phyloP scores from a whole-genome alignment of 2,888 invertebrate genomes.

The Eulithis testata region DNA sequence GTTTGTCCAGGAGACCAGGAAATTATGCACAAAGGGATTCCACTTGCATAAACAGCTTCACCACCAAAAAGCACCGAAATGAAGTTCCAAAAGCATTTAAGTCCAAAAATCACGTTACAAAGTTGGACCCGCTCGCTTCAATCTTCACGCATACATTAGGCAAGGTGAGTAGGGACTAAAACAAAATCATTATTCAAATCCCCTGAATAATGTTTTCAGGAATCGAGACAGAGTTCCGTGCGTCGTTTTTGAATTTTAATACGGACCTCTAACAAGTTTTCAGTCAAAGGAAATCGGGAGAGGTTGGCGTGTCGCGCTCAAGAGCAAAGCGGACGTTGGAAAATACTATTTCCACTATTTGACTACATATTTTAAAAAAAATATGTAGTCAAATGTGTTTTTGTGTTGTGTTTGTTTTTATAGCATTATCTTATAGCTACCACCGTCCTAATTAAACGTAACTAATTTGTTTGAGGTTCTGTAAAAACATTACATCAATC shows the following conservation, averaged over 20 bases:
- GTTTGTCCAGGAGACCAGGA: constrained; percentile 34
- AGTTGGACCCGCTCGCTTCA: constrained; percentile 59
- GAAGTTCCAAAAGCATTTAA: constrained; percentile 80
- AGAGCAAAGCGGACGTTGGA: constrained; percentile 52
- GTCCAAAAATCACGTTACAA: constrained; percentile 81
- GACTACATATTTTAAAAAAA: neutral
- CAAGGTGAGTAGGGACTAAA: constrained; percentile 69
- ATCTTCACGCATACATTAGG: constrained; percentile 80
- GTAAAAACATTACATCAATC: no score
- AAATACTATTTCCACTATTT: neutral
- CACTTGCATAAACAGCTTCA: constrained; percentile 60
- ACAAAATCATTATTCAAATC: constrained; percentile 84
- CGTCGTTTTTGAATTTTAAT: constrained; percentile 85
- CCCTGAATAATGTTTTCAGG: constrained; percentile 82
- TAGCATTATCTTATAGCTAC: no score
- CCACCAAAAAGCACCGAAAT: constrained; percentile 58
- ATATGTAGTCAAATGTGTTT: no score
- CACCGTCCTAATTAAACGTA: no score
- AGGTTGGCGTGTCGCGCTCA: constrained; percentile 51
- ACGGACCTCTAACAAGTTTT: constrained; percentile 82
- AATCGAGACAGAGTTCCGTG: constrained; percentile 77
- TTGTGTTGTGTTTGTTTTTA: no score
- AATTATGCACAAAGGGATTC: constrained; percentile 44
- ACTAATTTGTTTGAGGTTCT: no score
- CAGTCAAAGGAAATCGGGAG: constrained; percentile 81